Conservation (phyloP, 1,140 invertebrate species). For the Hesperophylax magnus region DNA sequence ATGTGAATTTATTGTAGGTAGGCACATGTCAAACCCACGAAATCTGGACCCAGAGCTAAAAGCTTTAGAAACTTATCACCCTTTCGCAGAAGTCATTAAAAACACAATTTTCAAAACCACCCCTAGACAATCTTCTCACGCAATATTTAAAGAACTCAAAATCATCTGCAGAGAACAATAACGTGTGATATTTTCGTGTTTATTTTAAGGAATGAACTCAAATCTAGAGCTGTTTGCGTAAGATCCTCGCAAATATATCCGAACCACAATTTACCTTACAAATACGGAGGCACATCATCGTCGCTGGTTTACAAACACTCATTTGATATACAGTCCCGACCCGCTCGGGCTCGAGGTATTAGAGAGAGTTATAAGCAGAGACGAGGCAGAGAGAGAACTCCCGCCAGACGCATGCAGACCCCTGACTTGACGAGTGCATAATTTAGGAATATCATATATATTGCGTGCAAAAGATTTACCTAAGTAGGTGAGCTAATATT, state of each 20-base stretch:
- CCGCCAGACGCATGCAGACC: slow-evolving; percentile 47
- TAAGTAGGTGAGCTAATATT: slow-evolving; percentile 55
- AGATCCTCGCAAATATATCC: slow-evolving; percentile 27
- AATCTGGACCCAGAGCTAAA: no score
- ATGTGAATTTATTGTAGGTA: no score
- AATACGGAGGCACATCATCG: slow-evolving; percentile 21
- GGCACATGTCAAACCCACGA: no score
- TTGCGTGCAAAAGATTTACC: slow-evolving; percentile 55
- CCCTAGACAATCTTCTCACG: no score
- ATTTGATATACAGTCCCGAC: slow-evolving; percentile 36
- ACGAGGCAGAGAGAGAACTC: neutral
- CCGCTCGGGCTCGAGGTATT: neutral
- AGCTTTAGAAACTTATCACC: no score
- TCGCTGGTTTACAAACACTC: slow-evolving; percentile 32
- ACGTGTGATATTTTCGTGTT: neutral
- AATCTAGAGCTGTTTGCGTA: slow-evolving; percentile 13
- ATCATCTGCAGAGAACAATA: no score
- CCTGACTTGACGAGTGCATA: slow-evolving; percentile 55
- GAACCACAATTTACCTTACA: slow-evolving; percentile 20
- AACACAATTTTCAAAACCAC: no score
- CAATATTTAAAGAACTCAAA: no score
- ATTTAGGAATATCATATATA: slow-evolving; percentile 53
- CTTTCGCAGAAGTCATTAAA: no score
- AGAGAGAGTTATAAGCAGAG: neutral
- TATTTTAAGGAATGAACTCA: slow-evolving; percentile 9